A percentile compares a stretch with the other conserved stretches of the same genome.
Conservation (phyloP, 2,888 invertebrate species). For the Diarsia rubi region DNA sequence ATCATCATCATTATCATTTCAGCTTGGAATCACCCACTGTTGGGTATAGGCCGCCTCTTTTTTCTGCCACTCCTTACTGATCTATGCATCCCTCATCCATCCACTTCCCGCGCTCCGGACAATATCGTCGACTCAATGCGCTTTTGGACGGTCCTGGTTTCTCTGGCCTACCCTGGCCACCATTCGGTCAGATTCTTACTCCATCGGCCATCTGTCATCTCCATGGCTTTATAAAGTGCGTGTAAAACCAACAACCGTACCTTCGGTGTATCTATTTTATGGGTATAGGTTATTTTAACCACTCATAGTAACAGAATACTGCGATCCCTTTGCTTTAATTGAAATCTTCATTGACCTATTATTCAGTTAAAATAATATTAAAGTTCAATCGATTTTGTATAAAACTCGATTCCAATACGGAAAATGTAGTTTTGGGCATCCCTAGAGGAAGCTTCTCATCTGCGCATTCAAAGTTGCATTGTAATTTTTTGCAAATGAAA, state of each 20-base stretch:
- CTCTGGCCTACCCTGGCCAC: too few relatives aligned
- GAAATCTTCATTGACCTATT: background rate
- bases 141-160: too few relatives aligned
- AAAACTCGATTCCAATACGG: background rate
- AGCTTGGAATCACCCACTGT: too few relatives aligned
- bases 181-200: too few relatives aligned
- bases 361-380: background rate
- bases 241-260: background rate
- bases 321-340: background rate
- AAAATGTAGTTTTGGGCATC: conserved; percentile 14
- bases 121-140: too few relatives aligned
- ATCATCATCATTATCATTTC: too few relatives aligned
- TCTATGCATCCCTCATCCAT: too few relatives aligned
- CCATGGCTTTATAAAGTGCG: background rate
- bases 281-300: background rate
- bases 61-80: too few relatives aligned
- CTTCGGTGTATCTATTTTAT: background rate
- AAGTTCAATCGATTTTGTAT: background rate
- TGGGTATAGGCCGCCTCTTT: too few relatives aligned
- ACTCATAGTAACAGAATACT: background rate
- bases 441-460: conserved; percentile 56
- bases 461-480: conserved; percentile 56
- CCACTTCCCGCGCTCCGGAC: too few relatives aligned
- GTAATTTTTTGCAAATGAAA: conserved; percentile 13
- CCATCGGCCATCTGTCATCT: too few relatives aligned